Conservation (phyloP, 2,888 invertebrate species). For the Drosophila subquinaria region DNA sequence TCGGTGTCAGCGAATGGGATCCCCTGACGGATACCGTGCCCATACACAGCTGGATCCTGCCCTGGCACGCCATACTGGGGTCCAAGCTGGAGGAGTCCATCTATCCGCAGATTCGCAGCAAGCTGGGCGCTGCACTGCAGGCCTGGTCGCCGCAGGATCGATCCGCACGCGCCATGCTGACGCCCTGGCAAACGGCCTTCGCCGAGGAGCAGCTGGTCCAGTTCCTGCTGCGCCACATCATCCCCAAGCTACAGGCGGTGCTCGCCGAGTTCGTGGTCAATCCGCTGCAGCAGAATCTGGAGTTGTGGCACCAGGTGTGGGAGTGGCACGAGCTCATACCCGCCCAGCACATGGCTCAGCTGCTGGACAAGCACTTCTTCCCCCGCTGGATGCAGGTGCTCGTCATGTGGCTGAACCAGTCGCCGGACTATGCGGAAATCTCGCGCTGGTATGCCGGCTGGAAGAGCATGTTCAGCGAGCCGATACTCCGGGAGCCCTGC, state of each 20-base stretch:
- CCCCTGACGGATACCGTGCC: slow-evolving; percentile 97
- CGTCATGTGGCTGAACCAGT: slow-evolving; percentile 95
- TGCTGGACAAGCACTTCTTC: slow-evolving; percentile 95
- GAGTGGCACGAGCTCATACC: slow-evolving; percentile 96
- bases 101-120: slow-evolving; percentile 96
- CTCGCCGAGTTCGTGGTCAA: slow-evolving; percentile 89
- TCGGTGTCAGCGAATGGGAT: slow-evolving; percentile 96
- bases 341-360: slow-evolving; percentile 90
- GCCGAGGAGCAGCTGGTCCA: slow-evolving; percentile 91
- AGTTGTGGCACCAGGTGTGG: slow-evolving; percentile 97
- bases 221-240: slow-evolving; percentile 93
- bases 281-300: slow-evolving; percentile 91
- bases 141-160: slow-evolving; percentile 98
- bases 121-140: slow-evolving; percentile 94
- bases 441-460: slow-evolving; percentile 93
- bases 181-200: slow-evolving; percentile 94
- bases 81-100: slow-evolving; percentile 87
- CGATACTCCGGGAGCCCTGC: slow-evolving; percentile 86
- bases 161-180: slow-evolving; percentile 95
- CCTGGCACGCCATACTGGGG: slow-evolving; percentile 96
- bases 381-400: slow-evolving; percentile 96
- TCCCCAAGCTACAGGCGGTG: slow-evolving; percentile 93
- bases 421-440: slow-evolving; percentile 95
- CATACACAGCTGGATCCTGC: slow-evolving; percentile 98
- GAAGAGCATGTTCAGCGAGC: slow-evolving; percentile 88